Conservation (phyloP, 1,140 invertebrate species). For the Akabosia matsudoensis region DNA sequence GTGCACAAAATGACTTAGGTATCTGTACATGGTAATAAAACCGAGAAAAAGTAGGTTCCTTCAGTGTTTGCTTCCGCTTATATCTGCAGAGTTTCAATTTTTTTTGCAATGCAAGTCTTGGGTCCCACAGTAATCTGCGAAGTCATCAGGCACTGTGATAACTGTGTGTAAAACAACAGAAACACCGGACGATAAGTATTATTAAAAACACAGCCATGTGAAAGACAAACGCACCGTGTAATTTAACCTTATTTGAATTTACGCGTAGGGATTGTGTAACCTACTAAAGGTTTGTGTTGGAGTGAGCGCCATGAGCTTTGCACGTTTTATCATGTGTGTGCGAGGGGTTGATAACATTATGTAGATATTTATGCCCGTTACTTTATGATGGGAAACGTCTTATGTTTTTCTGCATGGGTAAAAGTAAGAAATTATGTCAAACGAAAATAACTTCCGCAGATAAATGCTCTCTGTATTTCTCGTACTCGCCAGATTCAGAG, state of each 20-base stretch:
- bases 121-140: no score
- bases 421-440: conserved; percentile 17
- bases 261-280: conserved; percentile 1
- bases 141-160: no score
- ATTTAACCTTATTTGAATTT: background rate
- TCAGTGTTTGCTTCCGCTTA: background rate
- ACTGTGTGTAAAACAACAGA: background rate
- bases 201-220: background rate
- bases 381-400: background rate
- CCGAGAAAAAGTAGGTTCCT: conserved; percentile 9
- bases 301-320: background rate
- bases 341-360: background rate
- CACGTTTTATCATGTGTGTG: no score
- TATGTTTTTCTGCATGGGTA: background rate
- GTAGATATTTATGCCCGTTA: background rate
- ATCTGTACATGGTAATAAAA: background rate
- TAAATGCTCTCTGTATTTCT: no score
- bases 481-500: no score
- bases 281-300: background rate
- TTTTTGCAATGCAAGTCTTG: no score
- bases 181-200: background rate
- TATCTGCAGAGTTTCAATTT: background rate
- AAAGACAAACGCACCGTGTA: background rate
- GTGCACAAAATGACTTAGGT: background rate
- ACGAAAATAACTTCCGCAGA: conserved; percentile 9